Percentiles rank a stretch among this genome's conserved stretches.
These are phyloP conservation scores for Oxyscelio sp. DNA, from an alignment of 2,888 invertebrate genomes.

Conservation along the genomic window DNA sequence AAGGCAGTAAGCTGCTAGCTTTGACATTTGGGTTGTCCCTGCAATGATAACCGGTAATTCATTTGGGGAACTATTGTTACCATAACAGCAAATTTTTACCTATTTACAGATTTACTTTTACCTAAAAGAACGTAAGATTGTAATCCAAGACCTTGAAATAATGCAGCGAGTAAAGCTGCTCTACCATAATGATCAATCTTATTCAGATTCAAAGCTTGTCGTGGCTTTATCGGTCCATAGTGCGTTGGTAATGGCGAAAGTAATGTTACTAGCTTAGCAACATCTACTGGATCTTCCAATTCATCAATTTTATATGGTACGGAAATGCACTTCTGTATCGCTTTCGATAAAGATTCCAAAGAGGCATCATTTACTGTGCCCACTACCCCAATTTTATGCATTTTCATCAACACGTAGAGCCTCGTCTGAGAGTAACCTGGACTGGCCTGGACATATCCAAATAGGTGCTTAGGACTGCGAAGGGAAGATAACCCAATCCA, in stretches of 20 bases:
- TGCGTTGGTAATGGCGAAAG: conserved; percentile 82
- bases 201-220: conserved; percentile 85
- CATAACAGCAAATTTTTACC: not conserved
- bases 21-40: conserved; percentile 86
- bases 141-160: conserved; percentile 83
- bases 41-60: conserved; percentile 23
- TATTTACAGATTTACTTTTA: conserved; percentile 29
- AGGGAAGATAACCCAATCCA: conserved; percentile 85
- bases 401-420: conserved; percentile 85
- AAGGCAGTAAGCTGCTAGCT: conserved; percentile 80
- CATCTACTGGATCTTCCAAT: conserved; percentile 82
- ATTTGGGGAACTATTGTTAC: no score
- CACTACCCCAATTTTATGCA: conserved; percentile 81
- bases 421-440: conserved; percentile 85
- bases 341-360: conserved; percentile 81
- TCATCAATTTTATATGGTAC: conserved; percentile 83
- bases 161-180: conserved; percentile 83
- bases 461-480: conserved; percentile 83
- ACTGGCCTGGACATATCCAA: conserved; percentile 86
- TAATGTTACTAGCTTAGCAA: conserved; percentile 83
- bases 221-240: conserved; percentile 85
- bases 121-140: conserved; percentile 85
- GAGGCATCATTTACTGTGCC: conserved; percentile 79
- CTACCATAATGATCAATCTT: conserved; percentile 87
- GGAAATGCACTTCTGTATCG: conserved; percentile 84